Base-by-base conservation (phyloP, 1,140 invertebrate species). In the Megalopta genalis region DNA sequence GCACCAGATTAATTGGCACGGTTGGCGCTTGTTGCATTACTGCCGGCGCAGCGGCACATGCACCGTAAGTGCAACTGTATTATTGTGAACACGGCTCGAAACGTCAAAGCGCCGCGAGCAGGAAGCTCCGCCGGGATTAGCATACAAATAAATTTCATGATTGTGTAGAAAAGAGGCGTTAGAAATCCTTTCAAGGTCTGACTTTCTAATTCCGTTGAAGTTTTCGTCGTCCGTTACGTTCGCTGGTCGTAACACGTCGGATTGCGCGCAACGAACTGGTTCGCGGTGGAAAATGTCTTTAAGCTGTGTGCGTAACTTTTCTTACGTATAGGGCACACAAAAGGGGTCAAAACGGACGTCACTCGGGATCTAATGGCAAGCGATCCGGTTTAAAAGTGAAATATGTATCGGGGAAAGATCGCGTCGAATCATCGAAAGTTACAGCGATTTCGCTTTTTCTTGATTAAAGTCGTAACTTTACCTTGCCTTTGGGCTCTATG, bases 141-240 rank as follows among this genome's bases (percentile, higher is more conserved):
- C 77, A 79, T 79, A 66, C 70, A 79, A 78, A 52, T 60, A 67
- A 79, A 67, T n/a, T 60, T 71, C 39, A 67, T 27, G 69, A 65
- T 72, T 65, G 62, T 60, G 57, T 32, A 76, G 32, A 80, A 66
- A 46, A 52, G 32, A 57, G 57, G 52, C 69, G 59, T 23, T 84
- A 75, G 78, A 85, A 84, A 84, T 79, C 59, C n/a, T 73, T 64
- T 62, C 69, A 49, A 64, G 46, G 49, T 66, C 18, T 18, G 60
- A 70, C 82, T 85, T 85, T 85, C 82, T 84, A 85, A 63, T 42
- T 52, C 46, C 46, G 46, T 21, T 39, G 21, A 37, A 73, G 54
- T 67, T 87, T 87, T 86, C 77, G 65, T 75, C 70, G 82, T 78
- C 54, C 67, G 46, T 72, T 79, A 52, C 63, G 64, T 77, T 81